These are phyloP conservation scores for Mastigias papua DNA, from an alignment of 30 jellyfish, hydroid and myxozoan species.

Conservation along the genomic window DNA sequence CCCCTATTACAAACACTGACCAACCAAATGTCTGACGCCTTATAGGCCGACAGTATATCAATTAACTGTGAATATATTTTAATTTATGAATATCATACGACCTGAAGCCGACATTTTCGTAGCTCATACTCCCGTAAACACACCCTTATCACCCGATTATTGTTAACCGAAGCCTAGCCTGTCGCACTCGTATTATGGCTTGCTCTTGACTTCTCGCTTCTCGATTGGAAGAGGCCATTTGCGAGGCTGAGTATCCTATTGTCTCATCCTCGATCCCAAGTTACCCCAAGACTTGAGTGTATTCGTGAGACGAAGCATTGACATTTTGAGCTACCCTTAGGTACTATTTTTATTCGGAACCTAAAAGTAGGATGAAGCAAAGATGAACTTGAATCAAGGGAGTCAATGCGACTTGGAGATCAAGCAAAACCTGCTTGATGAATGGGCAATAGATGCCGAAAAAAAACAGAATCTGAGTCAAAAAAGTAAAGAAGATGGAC, in stretches of 20 bases:
- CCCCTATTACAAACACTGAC: conserved; percentile 30
- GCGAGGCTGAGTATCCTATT: neutral
- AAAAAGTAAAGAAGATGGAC: too few relatives aligned
- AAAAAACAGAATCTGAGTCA: too few relatives aligned
- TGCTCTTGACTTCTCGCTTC: neutral
- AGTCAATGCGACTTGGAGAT: too few relatives aligned
- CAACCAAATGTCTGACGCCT: conserved; percentile 66
- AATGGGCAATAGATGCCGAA: too few relatives aligned
- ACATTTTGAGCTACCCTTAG: too few relatives aligned
- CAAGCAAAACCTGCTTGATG: too few relatives aligned
- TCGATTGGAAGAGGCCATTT: neutral
- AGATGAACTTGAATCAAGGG: too few relatives aligned
- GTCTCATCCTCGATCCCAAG: neutral
- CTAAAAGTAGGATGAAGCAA: too few relatives aligned
- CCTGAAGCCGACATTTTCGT: conserved; percentile 35
- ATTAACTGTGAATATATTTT: conserved; percentile 36
- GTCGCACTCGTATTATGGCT: neutral
- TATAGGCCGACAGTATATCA: conserved; percentile 34
- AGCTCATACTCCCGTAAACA: conserved; percentile 39
- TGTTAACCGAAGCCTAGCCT: conserved; percentile 10
- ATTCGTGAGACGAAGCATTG: too few relatives aligned
- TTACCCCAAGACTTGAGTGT: too few relatives aligned
- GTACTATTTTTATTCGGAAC: too few relatives aligned
- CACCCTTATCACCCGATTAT: conserved; percentile 22
- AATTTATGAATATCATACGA: conserved; percentile 17